Evolutionary conservation across 2,113 vertebrate species (phyloP), one percentile per base, ranked within the genome.

Genomic region (Chloroceryle aenea): DNA sequence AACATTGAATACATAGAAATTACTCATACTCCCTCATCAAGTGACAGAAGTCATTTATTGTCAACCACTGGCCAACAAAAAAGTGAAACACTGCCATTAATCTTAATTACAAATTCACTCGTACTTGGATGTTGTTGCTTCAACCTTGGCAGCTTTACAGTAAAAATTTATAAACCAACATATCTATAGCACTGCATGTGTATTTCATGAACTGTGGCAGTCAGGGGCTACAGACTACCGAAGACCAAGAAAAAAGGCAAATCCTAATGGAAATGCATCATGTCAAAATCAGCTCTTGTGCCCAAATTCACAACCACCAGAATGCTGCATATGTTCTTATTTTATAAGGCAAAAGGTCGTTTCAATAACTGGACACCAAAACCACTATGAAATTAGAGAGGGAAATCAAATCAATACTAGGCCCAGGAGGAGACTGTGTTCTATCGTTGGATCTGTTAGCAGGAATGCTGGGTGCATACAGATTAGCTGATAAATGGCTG

Each of bases 401-500:
- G 23, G 82, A 95, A 97, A 98, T 97, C 91, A 95, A 98, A 98
- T 98, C 97, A 98, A 98, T 98, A 97, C 84, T 63, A 88, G 53
- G 96, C 97, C 97, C 95, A 91, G 92, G 89, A 95, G 85, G 97
- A 97, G 91, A 95, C 80, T 87, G 32, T 95, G 73, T 97, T 97
- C 89, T 96, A 94, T 97, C 95, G 93, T 98, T 97, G 95, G 95
- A 97, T 97, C 92, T 97, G 96, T 98, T 98, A 96, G 68, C 96
- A 96, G 94, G 92, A 68, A 0, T 90, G 89, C 96, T 97, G 53
- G 67, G 63, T 95, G 97, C 98, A 98, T 98, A 98, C 97, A 98
- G 96, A 98, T 98, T 97, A 98, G 97, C 89, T 98, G 97, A 98
- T 98, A 98, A 98, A 98, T 94, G 97, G 95, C 91, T 97, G 95